Evolutionary conservation across 2,888 invertebrate genomes (phyloP).

Genomic region (Hydrotaea diabolus): DNA sequence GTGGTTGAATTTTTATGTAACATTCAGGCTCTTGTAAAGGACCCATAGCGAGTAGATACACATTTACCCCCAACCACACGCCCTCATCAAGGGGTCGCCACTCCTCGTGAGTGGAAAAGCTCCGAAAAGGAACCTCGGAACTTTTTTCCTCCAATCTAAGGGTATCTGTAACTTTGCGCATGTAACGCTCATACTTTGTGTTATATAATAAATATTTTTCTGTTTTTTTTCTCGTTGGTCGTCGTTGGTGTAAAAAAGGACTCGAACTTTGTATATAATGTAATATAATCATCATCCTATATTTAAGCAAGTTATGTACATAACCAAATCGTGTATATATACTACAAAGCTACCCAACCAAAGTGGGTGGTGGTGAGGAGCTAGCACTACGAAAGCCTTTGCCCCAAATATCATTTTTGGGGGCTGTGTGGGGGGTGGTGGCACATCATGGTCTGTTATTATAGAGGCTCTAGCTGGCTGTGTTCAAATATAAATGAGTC

Average conservation of each 20-base stretch:
- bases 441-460: background rate
- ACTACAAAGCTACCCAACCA: background rate
- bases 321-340: constrained; percentile 9
- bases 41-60: background rate
- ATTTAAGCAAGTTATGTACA: constrained; percentile 24
- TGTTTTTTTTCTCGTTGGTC: too few species aligned
- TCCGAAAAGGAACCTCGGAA: background rate
- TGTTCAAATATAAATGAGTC: constrained; percentile 32
- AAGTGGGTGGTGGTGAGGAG: background rate
- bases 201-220: constrained; percentile 47
- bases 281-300: constrained; percentile 34
- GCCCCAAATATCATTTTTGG: constrained; percentile 24
- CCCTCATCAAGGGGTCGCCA: background rate
- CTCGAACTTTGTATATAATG: constrained; percentile 44
- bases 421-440: constrained; percentile 34
- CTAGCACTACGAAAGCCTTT: background rate
- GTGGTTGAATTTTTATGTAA: constrained; percentile 24
- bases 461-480: background rate
- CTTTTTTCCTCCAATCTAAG: background rate
- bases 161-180: constrained; percentile 47
- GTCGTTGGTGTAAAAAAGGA: too few species aligned
- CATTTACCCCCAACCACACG: background rate
- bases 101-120: background rate
- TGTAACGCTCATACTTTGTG: constrained; percentile 42
- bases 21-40: background rate